phyloP scores from a whole-genome alignment of 2,888 invertebrate species.

The Acleris sparsana region DNA sequence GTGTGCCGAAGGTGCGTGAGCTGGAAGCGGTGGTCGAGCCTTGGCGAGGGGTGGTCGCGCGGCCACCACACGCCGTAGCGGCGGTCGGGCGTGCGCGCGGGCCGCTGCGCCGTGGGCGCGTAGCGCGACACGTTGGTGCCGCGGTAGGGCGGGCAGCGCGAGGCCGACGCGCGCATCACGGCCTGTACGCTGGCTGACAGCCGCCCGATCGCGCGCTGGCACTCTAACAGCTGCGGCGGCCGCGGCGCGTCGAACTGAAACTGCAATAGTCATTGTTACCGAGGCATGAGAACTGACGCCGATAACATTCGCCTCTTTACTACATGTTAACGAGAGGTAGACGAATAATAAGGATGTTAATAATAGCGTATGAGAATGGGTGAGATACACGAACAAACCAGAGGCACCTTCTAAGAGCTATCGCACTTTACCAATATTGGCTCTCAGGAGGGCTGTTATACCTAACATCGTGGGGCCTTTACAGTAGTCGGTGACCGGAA shows the following conservation, averaged over 20 bases:
- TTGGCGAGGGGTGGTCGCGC: slow-evolving; percentile 60
- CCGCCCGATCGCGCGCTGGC: slow-evolving; percentile 65
- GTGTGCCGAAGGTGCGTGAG: slow-evolving; percentile 48
- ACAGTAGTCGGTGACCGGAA: too few relatives aligned
- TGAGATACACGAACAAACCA: too few relatives aligned
- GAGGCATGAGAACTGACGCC: neutral
- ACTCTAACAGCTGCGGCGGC: slow-evolving; percentile 60
- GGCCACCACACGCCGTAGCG: slow-evolving; percentile 73
- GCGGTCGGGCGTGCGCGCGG: slow-evolving; percentile 48
- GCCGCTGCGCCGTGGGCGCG: slow-evolving; percentile 70
- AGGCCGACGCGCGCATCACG: slow-evolving; percentile 65
- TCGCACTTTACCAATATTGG: too few relatives aligned
- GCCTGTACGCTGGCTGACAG: slow-evolving; percentile 71
- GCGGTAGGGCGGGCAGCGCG: slow-evolving; percentile 68
- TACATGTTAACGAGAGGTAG: too few relatives aligned
- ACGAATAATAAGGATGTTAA: too few relatives aligned
- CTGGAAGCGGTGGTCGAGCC: slow-evolving; percentile 58
- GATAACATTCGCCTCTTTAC: neutral
- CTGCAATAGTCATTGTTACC: slow-evolving; percentile 47
- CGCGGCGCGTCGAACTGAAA: slow-evolving; percentile 74
- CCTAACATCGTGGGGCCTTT: too few relatives aligned
- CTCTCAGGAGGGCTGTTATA: too few relatives aligned
- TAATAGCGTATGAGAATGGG: too few relatives aligned
- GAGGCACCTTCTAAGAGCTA: too few relatives aligned
- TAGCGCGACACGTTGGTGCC: slow-evolving; percentile 74